Evolutionary conservation across 2,888 invertebrate species (phyloP), one percentile per base, ranked within the genome.

Genomic region (Agriopis aurantiaria): DNA sequence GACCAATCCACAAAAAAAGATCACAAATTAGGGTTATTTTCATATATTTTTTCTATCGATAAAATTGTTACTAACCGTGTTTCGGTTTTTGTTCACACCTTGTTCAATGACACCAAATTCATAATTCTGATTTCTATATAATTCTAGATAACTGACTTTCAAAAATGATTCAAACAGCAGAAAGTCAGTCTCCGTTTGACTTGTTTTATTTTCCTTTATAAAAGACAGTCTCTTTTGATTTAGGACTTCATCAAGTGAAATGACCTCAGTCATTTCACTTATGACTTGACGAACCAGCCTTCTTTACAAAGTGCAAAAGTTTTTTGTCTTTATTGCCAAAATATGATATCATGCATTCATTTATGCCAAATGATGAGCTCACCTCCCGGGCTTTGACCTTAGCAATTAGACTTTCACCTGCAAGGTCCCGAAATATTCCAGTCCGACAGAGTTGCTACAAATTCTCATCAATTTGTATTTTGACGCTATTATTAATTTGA

Each of bases 301-400:
- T 46, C 48, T 48, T 12, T 48, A 58, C 58, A 57, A n/a, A 45
- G 52, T 52, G 43, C 61, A 52, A 17, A 60, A 61, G 57, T 61
- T 40, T 52, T 9, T 49, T 60, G 59, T 53, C 40, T 53, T 40
- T 67, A 57, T 57, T 62, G 61, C 64, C 65, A 65, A 58, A 73
- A 68, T 46, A 57, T 67, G 67, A 67, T 62, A 56, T 67, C 67
- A 67, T 67, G 49, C n/a, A 56, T 23, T 61, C 61, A 62, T 62
- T 57, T 61, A 53, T 57, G 48, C n/a, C 61, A 57, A 67, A 41
- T 61, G 67, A 67, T 67, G 61, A 67, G 61, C 61, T 67, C 67
- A 67, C 56, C 61, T 67, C 45, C 23, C 61, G 67, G 61, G 67
- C 61, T 66, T 66, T 66, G 55, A 66, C 59, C 66, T 66, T 55